Conservation (phyloP, 2,113 vertebrate species). For the Sinocyclocheilus grahami region DNA sequence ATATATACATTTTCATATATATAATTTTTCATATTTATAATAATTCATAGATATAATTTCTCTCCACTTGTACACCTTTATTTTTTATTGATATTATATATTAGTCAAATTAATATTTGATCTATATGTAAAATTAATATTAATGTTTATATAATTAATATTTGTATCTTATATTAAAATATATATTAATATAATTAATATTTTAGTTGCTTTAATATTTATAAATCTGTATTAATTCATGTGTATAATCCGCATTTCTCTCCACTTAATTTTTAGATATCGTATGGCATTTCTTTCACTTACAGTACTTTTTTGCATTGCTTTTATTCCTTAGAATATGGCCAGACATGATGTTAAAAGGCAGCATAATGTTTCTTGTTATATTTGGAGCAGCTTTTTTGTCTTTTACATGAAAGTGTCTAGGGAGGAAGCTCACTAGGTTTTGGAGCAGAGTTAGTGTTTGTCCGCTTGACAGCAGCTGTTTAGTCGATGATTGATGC, state of each 20-base stretch:
- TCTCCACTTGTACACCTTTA: neutral
- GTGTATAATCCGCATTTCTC: neutral
- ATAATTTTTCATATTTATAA: no score
- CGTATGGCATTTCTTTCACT: neutral
- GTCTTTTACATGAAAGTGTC: neutral
- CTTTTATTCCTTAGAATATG: neutral
- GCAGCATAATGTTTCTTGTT: neutral
- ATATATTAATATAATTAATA: neutral
- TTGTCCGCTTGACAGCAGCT: conserved; percentile 1
- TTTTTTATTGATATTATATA: neutral
- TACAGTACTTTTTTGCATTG: neutral
- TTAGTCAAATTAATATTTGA: neutral
- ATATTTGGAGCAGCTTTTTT: neutral
- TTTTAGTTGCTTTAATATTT: neutral
- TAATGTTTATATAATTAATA: no score
- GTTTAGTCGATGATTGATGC: conserved; percentile 35
- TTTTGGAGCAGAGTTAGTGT: conserved; percentile 2
- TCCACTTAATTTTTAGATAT: no score
- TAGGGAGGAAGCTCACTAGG: neutral
- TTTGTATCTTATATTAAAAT: no score
- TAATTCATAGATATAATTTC: neutral
- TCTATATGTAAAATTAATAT: neutral
- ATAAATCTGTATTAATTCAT: neutral
- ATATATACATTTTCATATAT: neutral
- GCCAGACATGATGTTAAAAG: neutral